These are phyloP conservation scores for Holacanthella duospinosa DNA, from an alignment of 2,888 invertebrate genomes.

Conservation along the genomic window DNA sequence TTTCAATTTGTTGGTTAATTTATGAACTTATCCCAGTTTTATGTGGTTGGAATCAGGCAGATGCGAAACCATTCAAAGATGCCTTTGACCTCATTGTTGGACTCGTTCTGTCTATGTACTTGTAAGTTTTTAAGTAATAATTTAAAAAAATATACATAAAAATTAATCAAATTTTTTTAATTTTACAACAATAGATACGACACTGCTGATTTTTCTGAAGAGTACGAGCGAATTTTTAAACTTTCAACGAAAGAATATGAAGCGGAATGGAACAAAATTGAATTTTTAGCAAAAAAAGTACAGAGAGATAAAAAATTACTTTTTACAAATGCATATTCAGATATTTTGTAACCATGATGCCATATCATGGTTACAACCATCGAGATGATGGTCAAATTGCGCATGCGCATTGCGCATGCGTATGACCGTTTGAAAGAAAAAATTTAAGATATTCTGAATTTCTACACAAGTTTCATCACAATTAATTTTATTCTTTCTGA, in stretches of 20 bases:
- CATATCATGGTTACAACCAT: too few species aligned
- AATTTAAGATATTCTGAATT: neutral
- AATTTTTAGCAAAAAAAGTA: neutral
- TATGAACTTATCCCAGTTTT: neutral
- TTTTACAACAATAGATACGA: neutral
- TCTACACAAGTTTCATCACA: neutral
- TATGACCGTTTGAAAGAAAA: neutral
- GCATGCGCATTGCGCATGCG: too few species aligned
- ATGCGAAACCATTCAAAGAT: neutral
- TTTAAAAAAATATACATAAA: neutral
- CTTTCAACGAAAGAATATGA: neutral
- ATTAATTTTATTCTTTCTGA: neutral
- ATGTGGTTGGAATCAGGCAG: neutral
- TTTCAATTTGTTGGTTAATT: neutral
- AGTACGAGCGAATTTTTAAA: conserved; percentile 2
- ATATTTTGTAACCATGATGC: neutral
- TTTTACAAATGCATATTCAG: neutral
- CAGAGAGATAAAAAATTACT: neutral
- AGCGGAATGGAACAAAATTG: neutral
- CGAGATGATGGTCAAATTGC: too few species aligned
- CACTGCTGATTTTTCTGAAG: neutral
- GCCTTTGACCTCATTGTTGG: neutral
- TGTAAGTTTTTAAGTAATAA: conserved; percentile 5
- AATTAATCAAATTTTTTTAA: neutral
- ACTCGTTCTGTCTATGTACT: conserved; percentile 3